phyloP scores from a whole-genome alignment of 2,797 vertebrate genomes.

The Lutra lutra region DNA sequence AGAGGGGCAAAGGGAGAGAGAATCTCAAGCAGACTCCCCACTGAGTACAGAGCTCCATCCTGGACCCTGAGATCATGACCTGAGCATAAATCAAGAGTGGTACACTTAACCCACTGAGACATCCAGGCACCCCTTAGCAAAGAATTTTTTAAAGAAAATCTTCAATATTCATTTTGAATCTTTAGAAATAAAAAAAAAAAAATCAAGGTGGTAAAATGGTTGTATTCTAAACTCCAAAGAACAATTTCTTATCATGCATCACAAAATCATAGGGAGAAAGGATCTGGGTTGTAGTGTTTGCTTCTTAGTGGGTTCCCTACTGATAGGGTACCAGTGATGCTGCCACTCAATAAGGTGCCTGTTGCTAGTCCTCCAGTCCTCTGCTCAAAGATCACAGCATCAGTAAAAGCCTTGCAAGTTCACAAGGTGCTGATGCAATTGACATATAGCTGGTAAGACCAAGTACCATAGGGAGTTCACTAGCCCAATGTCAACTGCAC shows the following conservation, averaged over 20 bases:
- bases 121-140: neutral
- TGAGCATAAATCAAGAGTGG: neutral
- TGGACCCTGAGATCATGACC: neutral
- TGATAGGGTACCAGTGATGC: neutral
- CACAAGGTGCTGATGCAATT: conserved; percentile 18
- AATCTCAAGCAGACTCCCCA: neutral
- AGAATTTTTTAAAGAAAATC: conserved; percentile 6
- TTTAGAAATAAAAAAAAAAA: conserved; percentile 13
- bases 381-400: conserved; percentile 16
- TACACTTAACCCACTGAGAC: neutral
- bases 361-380: neutral
- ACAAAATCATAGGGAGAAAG: neutral
- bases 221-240: conserved; percentile 12
- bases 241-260: neutral
- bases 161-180: conserved; percentile 9
- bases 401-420: neutral
- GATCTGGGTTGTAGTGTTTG: neutral
- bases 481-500: neutral
- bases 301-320: neutral
- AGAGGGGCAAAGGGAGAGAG: neutral
- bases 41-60: neutral
- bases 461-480: neutral
- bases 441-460: neutral
- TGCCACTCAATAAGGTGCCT: neutral
- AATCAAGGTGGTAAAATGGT: neutral